Conservation (phyloP, 1,140 invertebrate species). For the Apis florea region DNA sequence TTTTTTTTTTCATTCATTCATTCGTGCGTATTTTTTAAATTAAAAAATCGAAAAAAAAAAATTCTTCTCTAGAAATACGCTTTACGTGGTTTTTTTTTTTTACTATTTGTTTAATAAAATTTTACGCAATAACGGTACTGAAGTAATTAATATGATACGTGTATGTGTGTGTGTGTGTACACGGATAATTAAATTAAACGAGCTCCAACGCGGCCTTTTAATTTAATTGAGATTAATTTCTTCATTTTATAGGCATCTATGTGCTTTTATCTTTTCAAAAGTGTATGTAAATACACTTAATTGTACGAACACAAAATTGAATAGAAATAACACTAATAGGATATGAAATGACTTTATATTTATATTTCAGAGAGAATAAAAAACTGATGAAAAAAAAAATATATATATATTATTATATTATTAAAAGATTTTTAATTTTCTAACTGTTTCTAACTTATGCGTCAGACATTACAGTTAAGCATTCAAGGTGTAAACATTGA, state of each 20-base stretch:
- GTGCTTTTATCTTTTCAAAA: constrained; percentile 19
- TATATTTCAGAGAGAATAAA: no score
- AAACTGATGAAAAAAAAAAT: no score
- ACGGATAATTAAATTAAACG: constrained; percentile 52
- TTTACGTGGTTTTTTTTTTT: no score
- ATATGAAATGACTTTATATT: no score
- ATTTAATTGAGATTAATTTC: constrained; percentile 58
- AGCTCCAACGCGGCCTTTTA: constrained; percentile 49
- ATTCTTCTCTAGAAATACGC: neutral
- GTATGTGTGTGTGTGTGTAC: no score
- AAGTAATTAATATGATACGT: constrained; percentile 27
- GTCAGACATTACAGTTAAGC: neutral
- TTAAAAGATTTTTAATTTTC: neutral
- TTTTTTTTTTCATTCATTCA: no score
- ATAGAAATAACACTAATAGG: no score
- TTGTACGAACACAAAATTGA: neutral
- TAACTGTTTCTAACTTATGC: neutral
- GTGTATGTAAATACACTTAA: neutral
- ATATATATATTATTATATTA: neutral
- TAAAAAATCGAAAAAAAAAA: no score
- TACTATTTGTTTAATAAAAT: constrained; percentile 19
- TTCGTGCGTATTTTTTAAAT: neutral
- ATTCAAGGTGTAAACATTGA: neutral
- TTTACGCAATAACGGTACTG: constrained; percentile 5
- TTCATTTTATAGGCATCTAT: constrained; percentile 20